A percentile compares a stretch with the other conserved stretches of the same genome.
Conservation (phyloP, 2,113 vertebrate species). For the Sclerurus mexicanus region DNA sequence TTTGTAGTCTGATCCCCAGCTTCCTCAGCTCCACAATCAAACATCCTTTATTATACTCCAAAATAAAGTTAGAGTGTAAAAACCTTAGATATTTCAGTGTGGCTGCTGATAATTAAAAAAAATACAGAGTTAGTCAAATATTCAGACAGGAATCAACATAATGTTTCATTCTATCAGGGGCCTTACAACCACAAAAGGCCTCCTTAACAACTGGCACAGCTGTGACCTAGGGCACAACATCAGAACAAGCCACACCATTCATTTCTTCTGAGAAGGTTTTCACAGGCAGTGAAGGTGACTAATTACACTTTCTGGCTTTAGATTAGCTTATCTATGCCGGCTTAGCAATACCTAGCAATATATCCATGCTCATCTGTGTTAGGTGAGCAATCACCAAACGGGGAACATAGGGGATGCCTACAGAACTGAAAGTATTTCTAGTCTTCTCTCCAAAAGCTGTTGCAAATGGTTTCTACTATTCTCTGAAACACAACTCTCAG, state of each 20-base stretch:
- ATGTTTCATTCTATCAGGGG: background rate
- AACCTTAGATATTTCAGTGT: background rate
- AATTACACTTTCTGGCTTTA: background rate
- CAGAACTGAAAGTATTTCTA: background rate
- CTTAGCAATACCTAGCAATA: background rate
- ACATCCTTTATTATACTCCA: background rate
- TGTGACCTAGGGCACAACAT: background rate
- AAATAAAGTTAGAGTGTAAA: background rate
- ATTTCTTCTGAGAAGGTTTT: background rate
- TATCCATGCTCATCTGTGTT: background rate
- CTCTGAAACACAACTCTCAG: background rate
- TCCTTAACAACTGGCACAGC: background rate
- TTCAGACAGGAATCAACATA: background rate
- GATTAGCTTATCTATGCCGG: background rate
- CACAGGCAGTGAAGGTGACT: background rate
- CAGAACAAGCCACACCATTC: background rate
- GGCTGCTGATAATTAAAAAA: rapidly evolving
- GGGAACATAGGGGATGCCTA: background rate
- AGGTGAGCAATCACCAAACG: background rate
- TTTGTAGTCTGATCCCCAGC: background rate
- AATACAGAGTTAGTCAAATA: background rate
- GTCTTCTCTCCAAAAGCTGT: background rate
- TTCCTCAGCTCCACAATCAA: background rate
- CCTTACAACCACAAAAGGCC: background rate
- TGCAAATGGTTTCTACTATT: background rate